Conservation (phyloP, 2,113 vertebrate species). For the Mirounga angustirostris region DNA sequence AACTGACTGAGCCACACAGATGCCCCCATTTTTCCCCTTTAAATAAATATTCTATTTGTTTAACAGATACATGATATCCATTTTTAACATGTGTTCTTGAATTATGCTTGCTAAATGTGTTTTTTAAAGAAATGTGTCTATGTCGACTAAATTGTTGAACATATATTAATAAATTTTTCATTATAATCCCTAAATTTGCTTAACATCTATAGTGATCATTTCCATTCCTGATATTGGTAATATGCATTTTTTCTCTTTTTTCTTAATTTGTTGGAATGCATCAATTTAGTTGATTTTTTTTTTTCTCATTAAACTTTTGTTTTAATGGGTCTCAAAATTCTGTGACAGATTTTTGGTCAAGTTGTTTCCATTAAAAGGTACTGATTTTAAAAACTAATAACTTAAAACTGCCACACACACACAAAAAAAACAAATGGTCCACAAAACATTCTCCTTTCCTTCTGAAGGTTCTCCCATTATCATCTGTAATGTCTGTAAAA, state of each 20-base stretch:
- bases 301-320: too few relatives aligned
- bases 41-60: background rate
- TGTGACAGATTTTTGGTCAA: too few relatives aligned
- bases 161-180: background rate
- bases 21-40: background rate
- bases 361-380: too few relatives aligned
- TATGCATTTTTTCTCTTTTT: background rate
- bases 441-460: too few relatives aligned
- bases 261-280: background rate
- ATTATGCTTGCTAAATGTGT: background rate
- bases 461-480: background rate
- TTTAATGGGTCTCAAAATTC: too few relatives aligned
- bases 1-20: background rate
- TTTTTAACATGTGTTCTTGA: background rate
- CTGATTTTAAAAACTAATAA: too few relatives aligned
- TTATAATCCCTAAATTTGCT: background rate
- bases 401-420: too few relatives aligned
- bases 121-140: background rate
- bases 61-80: background rate
- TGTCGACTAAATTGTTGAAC: background rate
- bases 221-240: background rate
- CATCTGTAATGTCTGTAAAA: background rate
- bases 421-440: too few relatives aligned
- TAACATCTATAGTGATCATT: background rate
- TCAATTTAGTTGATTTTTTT: background rate